Base-by-base conservation (phyloP, 1,140 invertebrate species). In the Bilobella aurantiaca region DNA sequence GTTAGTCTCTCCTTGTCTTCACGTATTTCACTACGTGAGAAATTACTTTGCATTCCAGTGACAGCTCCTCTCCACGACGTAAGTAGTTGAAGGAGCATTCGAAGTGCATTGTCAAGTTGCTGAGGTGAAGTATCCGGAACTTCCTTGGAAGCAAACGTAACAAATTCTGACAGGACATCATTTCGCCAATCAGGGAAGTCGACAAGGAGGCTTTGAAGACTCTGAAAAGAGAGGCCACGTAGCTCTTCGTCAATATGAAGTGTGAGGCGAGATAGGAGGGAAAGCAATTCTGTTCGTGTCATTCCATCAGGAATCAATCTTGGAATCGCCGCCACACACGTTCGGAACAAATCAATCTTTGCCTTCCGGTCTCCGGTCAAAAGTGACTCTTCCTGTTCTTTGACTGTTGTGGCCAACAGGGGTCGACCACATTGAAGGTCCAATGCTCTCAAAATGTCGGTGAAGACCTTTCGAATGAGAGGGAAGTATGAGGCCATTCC, bases 151-250 rank as follows among this genome's bases (percentile, higher is more conserved):
- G 98, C 81, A 79, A 98, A 98, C 78, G 96, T 92, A 1, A 95
- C 91, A 78, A 96, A 96, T 18, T 93, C 90, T 81, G 82, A 23
- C 23, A 99, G 81, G 18, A 98, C 93, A 76, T 97, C 93, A 76
- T 98, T 92, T 74, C 96, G 81, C 96, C 96, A 99, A 72, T 96
- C 91, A 18, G 92, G 87, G 76, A 98, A 98, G 78, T 99, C 96
- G 23, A 92, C 84, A 8, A 98, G 89, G 16, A 99, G 81, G 65
- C 92, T 96, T 77, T 98, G 95, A 1, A 99, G 79, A 73, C 94
- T 94, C 77, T 98, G 93, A 79, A 93, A 96, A 1, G 96, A 93
- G 56, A 98, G 79, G 0, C 84, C 89, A 23, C 89, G 81, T n/a
- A 93, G 77, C 77, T 93, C 90, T 76, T 93, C 90, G 70, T 93